Conservation (phyloP, 2,113 vertebrate genomes). For the Rhombomys opimus region DNA sequence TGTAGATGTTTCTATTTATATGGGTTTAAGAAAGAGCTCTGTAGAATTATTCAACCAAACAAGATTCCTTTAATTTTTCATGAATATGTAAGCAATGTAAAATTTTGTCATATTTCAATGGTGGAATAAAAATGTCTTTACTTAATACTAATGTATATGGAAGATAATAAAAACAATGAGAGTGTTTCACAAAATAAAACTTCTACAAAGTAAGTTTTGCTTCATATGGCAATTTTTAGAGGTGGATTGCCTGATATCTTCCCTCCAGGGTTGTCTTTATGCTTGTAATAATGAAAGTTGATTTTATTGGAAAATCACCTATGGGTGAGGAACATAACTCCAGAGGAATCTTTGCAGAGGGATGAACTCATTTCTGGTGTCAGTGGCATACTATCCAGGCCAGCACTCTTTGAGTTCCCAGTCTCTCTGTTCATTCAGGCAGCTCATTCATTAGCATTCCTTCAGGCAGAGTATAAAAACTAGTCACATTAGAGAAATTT, state of each 20-base stretch:
- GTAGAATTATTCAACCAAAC: conserved; percentile 28
- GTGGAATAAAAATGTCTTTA: conserved; percentile 64
- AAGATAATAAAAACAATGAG: conserved; percentile 82
- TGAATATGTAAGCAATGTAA: conserved; percentile 67
- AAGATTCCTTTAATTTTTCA: conserved; percentile 61
- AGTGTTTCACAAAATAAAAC: conserved; percentile 84
- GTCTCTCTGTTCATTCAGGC: conserved; percentile 90
- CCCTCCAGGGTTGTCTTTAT: conserved; percentile 83
- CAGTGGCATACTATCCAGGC: conserved; percentile 84
- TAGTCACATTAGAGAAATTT: conserved; percentile 86
- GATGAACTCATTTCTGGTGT: conserved; percentile 85
- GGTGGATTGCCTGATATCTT: conserved; percentile 85
- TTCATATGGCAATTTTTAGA: conserved; percentile 84
- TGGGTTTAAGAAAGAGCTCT: neutral
- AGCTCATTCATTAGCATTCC: conserved; percentile 90
- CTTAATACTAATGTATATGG: conserved; percentile 83
- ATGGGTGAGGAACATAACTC: conserved; percentile 84
- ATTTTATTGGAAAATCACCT: conserved; percentile 90
- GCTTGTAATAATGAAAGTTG: conserved; percentile 86
- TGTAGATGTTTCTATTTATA: neutral
- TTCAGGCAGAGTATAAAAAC: conserved; percentile 85
- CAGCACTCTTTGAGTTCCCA: conserved; percentile 84
- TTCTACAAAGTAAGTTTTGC: conserved; percentile 88
- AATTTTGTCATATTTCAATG: conserved; percentile 72
- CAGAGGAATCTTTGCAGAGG: conserved; percentile 87